Conservation (phyloP, 2,888 invertebrate genomes). For the Coelinius sp. region DNA sequence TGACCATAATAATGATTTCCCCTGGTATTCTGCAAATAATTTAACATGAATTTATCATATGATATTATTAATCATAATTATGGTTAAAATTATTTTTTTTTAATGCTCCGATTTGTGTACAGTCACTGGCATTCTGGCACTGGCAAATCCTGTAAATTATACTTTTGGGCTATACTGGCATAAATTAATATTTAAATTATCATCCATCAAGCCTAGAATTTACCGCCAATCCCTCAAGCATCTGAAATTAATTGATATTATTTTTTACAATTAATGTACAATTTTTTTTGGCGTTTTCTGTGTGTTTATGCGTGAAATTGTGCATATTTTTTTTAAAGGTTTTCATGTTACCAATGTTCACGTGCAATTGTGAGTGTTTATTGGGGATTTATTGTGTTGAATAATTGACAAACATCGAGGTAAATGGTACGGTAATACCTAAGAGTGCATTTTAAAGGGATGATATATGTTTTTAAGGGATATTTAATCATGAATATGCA, state of each 20-base stretch:
- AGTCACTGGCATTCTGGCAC: constrained; percentile 38
- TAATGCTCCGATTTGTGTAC: constrained; percentile 38
- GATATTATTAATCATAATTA: too few relatives aligned
- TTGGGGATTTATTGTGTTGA: constrained; percentile 48
- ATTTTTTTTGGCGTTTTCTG: not conserved
- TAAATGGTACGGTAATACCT: constrained; percentile 64
- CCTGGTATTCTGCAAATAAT: not conserved
- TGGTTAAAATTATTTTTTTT: too few relatives aligned
- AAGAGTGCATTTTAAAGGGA: constrained; percentile 61
- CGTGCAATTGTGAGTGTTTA: constrained; percentile 35
- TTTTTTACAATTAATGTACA: not conserved
- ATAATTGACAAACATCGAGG: constrained; percentile 66
- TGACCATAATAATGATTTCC: not conserved
- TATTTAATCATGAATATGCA: constrained; percentile 53
- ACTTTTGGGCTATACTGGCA: constrained; percentile 31
- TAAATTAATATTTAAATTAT: constrained; percentile 32
- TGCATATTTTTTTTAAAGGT: not conserved
- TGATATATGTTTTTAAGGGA: not conserved
- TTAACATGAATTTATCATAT: not conserved
- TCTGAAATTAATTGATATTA: not conserved
- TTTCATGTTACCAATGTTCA: constrained; percentile 1
- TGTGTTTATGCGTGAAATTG: not conserved
- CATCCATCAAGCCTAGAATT: not conserved
- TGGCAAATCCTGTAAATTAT: constrained; percentile 45
- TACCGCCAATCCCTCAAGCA: not conserved